Conservation (phyloP, 2,888 invertebrate species). For the Apotomis betuletana region DNA sequence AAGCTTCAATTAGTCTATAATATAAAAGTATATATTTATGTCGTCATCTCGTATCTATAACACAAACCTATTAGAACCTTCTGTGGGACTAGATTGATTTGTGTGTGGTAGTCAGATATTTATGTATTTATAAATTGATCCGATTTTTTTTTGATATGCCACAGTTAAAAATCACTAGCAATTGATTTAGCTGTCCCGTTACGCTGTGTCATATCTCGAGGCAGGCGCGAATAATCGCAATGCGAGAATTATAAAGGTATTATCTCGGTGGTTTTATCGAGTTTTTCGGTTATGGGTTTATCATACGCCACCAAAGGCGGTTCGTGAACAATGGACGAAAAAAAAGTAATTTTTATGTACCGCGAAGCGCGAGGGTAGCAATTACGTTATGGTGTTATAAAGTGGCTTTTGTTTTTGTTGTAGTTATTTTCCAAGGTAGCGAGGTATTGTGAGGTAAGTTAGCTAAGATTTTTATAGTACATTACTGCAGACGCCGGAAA, state of each 20-base stretch:
- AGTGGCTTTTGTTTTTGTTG: slow-evolving; percentile 15
- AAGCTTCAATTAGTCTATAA: no score
- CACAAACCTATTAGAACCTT: no score
- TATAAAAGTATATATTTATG: no score
- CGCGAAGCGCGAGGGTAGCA: slow-evolving; percentile 20
- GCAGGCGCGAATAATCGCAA: slow-evolving; percentile 73
- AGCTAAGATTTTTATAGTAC: no score
- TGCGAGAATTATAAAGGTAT: slow-evolving; percentile 55
- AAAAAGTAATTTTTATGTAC: slow-evolving; percentile 5
- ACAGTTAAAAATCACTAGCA: slow-evolving; percentile 10
- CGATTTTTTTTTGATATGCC: no score
- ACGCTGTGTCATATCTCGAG: slow-evolving; percentile 26
- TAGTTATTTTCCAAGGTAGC: slow-evolving; percentile 7
- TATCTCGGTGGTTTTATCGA: slow-evolving; percentile 47
- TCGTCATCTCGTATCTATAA: no score
- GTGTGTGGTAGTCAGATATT: no score
- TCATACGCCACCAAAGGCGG: slow-evolving; percentile 39
- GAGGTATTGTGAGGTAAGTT: neutral
- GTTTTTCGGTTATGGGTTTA: slow-evolving; percentile 42
- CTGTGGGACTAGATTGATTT: no score
- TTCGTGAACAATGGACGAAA: slow-evolving; percentile 31
- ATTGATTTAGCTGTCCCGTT: slow-evolving; percentile 15
- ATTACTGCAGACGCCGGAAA: no score
- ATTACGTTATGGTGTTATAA: slow-evolving; percentile 37
- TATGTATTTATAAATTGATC: no score